Conservation (phyloP, 2,888 invertebrate species). For the Apomyelois bistriatella region DNA sequence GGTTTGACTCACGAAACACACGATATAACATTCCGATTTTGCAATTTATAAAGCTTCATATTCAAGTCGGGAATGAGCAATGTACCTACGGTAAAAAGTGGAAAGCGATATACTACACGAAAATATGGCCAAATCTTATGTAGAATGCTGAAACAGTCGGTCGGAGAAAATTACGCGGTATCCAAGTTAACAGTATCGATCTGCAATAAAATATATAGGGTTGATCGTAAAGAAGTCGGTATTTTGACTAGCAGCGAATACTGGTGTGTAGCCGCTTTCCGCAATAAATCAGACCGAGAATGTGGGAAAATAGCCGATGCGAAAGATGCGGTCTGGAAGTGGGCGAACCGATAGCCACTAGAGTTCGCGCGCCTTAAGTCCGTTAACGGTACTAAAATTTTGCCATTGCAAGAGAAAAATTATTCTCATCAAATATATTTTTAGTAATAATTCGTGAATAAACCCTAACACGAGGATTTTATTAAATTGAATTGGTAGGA, state of each 20-base stretch:
- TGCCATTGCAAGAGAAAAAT: background rate
- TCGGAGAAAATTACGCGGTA: slow-evolving; percentile 29
- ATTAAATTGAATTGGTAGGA: no score
- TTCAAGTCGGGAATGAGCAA: slow-evolving; percentile 6
- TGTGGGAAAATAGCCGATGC: slow-evolving; percentile 55
- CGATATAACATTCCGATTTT: slow-evolving; percentile 39
- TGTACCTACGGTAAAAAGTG: slow-evolving; percentile 19
- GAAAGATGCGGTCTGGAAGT: slow-evolving; percentile 53
- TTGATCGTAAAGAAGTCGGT: slow-evolving; percentile 59
- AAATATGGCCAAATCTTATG: slow-evolving; percentile 7
- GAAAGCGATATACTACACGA: slow-evolving; percentile 16
- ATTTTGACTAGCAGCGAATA: slow-evolving; percentile 55
- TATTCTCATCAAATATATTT: no score
- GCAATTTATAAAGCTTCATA: slow-evolving; percentile 21
- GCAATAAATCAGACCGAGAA: slow-evolving; percentile 61
- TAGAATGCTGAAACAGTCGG: slow-evolving; percentile 20
- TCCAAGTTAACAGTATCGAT: slow-evolving; percentile 51
- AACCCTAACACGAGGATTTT: no score
- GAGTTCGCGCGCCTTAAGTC: background rate
- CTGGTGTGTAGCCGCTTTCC: slow-evolving; percentile 50
- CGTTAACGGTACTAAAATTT: background rate
- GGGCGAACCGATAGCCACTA: slow-evolving; percentile 44
- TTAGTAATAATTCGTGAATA: no score
- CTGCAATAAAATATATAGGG: slow-evolving; percentile 59
- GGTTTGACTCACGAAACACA: slow-evolving; percentile 45